Evolutionary conservation across 2,797 vertebrate genomes (phyloP).

Genomic region (Sebastolobus altivelis): DNA sequence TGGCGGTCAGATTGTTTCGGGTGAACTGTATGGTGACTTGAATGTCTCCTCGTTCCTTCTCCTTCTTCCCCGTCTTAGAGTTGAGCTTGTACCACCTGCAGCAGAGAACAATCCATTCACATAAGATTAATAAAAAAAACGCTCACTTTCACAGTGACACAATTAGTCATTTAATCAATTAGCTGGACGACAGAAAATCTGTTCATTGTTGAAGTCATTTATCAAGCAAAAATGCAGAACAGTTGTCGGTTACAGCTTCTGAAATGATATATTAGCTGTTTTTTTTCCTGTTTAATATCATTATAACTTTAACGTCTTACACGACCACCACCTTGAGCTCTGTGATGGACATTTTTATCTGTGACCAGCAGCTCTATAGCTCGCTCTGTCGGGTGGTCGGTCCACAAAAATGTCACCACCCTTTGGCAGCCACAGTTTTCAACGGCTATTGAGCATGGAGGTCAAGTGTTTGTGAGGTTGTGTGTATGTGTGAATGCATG

Average conservation of each 20-base stretch:
- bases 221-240: neutral
- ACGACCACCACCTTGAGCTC: neutral
- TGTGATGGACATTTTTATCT: neutral
- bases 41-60: slow-evolving; percentile 96
- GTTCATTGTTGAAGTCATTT: neutral
- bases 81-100: slow-evolving; percentile 94
- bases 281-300: neutral
- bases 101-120: neutral
- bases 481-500: too few relatives aligned
- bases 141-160: neutral
- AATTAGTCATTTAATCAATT: neutral
- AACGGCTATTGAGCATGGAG: too few relatives aligned
- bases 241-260: neutral
- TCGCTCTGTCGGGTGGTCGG: too few relatives aligned
- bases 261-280: neutral
- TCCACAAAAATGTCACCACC: too few relatives aligned
- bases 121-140: neutral
- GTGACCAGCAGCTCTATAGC: too few relatives aligned
- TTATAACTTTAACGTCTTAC: neutral
- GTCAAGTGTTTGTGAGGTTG: too few relatives aligned
- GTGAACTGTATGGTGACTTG: slow-evolving; percentile 94
- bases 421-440: too few relatives aligned
- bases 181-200: neutral
- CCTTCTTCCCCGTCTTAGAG: slow-evolving; percentile 96
- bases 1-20: slow-evolving; percentile 93